Conservation (phyloP, 2,888 invertebrate species). For the Lamproptera curius region DNA sequence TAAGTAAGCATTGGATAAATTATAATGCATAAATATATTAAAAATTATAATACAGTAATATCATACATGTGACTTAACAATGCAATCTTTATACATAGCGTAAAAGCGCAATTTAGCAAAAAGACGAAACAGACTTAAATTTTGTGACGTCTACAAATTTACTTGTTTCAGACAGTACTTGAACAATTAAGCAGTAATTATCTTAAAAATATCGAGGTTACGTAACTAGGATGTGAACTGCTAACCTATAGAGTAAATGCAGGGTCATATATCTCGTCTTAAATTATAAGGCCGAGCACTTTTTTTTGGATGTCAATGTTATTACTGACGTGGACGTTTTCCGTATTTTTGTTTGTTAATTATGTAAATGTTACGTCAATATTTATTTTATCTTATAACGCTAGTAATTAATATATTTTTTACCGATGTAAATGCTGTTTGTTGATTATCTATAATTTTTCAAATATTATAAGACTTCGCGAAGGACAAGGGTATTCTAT, state of each 20-base stretch:
- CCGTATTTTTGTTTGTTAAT: conserved; percentile 7
- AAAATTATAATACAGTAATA: too few species aligned
- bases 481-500: too few species aligned
- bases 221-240: conserved; percentile 15
- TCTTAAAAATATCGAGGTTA: conserved; percentile 8
- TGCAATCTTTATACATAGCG: too few species aligned
- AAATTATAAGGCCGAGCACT: conserved; percentile 9
- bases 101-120: too few species aligned
- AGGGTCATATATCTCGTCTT: conserved; percentile 8
- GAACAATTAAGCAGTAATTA: too few species aligned
- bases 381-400: conserved; percentile 3
- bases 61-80: too few species aligned
- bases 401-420: not conserved
- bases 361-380: conserved; percentile 10
- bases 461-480: too few species aligned
- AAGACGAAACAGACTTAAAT: too few species aligned
- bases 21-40: too few species aligned
- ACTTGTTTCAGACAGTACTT: too few species aligned
- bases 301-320: conserved; percentile 2
- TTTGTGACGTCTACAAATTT: too few species aligned
- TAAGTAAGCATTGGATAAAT: too few species aligned
- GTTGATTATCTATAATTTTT: not conserved
- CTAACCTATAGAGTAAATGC: not conserved
- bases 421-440: not conserved
- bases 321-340: conserved; percentile 6